Percentiles rank a stretch among this genome's conserved stretches.
phyloP scores from a whole-genome alignment of 2,888 invertebrate genomes.

The Chironomus riparius region DNA sequence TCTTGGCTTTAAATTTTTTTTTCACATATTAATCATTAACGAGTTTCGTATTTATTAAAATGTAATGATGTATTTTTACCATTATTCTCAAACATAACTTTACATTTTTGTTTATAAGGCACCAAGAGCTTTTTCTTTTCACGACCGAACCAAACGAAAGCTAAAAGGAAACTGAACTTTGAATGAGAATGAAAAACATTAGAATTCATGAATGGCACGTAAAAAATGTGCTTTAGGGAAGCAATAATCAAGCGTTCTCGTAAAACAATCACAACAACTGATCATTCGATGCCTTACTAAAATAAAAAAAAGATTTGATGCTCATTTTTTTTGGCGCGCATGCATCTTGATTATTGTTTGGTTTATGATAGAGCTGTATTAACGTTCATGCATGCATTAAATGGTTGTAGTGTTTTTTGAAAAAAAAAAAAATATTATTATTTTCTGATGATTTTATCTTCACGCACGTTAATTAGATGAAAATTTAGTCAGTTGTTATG shows the following conservation, averaged over 20 bases:
- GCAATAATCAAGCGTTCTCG: background rate
- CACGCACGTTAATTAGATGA: no score
- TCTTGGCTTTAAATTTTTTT: background rate
- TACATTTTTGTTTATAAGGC: background rate
- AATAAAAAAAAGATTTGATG: background rate
- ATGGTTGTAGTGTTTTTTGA: background rate
- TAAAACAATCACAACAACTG: background rate
- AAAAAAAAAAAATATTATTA: background rate
- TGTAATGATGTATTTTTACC: background rate
- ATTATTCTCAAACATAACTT: background rate
- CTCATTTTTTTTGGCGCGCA: background rate
- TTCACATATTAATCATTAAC: background rate
- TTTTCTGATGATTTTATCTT: background rate
- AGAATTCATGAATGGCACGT: background rate
- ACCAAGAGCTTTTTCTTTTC: background rate
- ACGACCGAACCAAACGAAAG: slow-evolving; percentile 1
- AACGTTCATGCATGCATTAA: background rate
- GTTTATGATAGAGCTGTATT: background rate
- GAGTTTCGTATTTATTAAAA: background rate
- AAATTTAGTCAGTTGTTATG: no score
- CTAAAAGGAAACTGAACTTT: slow-evolving; percentile 3
- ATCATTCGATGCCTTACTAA: background rate
- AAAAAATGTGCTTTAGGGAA: background rate
- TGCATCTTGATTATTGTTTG: background rate
- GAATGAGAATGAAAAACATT: background rate